A percentile compares a stretch with the other conserved stretches of the same genome.
Evolutionary conservation across 2,797 vertebrate genomes (phyloP).

Genomic region (Gobionotothen gibberifrons): DNA sequence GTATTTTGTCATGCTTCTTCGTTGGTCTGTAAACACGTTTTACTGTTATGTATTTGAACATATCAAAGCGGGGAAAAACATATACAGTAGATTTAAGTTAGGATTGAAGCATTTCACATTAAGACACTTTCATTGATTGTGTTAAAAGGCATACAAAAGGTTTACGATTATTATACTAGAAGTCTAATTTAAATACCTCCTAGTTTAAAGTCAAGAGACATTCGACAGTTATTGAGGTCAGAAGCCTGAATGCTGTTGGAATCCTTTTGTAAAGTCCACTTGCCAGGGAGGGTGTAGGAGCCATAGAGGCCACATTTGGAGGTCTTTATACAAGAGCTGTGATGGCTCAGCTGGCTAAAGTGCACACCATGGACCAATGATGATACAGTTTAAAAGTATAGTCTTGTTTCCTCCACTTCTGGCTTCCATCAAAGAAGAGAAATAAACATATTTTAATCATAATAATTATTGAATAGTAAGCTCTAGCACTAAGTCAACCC

Average conservation of each 20-base stretch:
- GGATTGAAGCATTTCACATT: neutral
- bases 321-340: constrained; percentile 17
- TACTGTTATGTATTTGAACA: neutral
- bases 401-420: neutral
- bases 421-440: neutral
- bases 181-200: constrained; percentile 7
- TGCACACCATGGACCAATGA: constrained; percentile 10
- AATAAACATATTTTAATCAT: neutral
- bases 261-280: constrained; percentile 44
- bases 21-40: neutral
- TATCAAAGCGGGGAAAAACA: neutral
- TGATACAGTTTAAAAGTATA: neutral
- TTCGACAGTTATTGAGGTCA: constrained; percentile 27
- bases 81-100: constrained; percentile 1
- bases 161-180: neutral
- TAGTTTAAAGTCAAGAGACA: constrained; percentile 33
- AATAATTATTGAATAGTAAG: neutral
- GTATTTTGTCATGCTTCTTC: too few relatives aligned
- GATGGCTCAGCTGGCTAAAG: constrained; percentile 19
- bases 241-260: constrained; percentile 37
- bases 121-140: neutral
- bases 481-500: neutral
- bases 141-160: constrained; percentile 2
- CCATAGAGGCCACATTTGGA: constrained; percentile 32
- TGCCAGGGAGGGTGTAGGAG: constrained; percentile 1